These are phyloP conservation scores for Semnornis frantzii DNA, from an alignment of 2,113 vertebrate genomes.

Conservation along the genomic window DNA sequence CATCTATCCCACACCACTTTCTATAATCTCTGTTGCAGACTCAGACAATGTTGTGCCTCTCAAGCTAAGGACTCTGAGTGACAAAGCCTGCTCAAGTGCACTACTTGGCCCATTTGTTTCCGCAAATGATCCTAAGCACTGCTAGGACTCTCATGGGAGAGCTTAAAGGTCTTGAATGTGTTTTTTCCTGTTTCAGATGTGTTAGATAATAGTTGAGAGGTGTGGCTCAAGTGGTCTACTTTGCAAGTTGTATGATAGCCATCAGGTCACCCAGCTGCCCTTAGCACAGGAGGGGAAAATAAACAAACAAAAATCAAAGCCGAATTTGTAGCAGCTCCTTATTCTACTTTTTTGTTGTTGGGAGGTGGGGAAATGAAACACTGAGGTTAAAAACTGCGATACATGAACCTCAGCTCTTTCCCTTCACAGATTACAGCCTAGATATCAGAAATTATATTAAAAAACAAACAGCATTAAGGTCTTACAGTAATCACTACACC, in stretches of 20 bases:
- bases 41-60: background rate
- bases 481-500: background rate
- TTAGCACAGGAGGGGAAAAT: background rate
- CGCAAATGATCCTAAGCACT: background rate
- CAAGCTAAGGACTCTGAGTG: background rate
- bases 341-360: background rate
- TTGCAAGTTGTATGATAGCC: background rate
- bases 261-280: constrained; percentile 18
- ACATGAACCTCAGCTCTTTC: background rate
- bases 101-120: background rate
- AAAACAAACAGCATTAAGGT: background rate
- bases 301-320: background rate
- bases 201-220: constrained; percentile 27
- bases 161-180: constrained; percentile 10
- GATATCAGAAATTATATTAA: background rate
- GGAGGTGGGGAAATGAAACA: background rate
- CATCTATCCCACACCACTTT: background rate
- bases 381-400: background rate
- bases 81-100: background rate
- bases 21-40: background rate
- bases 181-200: constrained; percentile 62
- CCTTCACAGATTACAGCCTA: background rate
- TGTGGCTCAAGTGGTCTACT: constrained; percentile 48
- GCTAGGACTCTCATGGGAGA: background rate
- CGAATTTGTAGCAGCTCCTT: background rate